phyloP scores from a whole-genome alignment of 2,113 vertebrate species.

The Odocoileus virginianus region DNA sequence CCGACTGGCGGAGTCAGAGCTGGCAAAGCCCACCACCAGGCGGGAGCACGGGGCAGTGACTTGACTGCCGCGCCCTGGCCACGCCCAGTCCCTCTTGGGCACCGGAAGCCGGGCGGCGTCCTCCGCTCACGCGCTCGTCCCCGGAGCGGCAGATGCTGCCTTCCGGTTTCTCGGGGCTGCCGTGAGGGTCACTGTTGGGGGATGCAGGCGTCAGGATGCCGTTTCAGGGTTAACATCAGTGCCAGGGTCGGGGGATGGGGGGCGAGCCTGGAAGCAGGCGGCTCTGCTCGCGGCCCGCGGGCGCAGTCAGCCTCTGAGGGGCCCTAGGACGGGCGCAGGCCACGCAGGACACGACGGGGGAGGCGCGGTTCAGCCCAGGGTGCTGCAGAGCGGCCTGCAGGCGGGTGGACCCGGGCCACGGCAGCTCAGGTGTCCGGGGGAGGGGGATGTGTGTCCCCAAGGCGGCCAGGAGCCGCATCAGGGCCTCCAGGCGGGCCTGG shows the following conservation, averaged over 20 bases:
- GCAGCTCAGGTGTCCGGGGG: rapidly evolving
- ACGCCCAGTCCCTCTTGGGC: rapidly evolving
- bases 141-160: rapidly evolving
- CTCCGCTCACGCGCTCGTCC: rapidly evolving
- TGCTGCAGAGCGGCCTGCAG: neutral
- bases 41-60: neutral
- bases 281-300: neutral
- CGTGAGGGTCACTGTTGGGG: neutral
- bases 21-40: rapidly evolving
- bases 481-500: rapidly evolving
- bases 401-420: no score
- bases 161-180: rapidly evolving
- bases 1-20: rapidly evolving
- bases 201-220: rapidly evolving
- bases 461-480: rapidly evolving
- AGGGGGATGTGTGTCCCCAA: no score
- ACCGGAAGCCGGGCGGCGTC: rapidly evolving
- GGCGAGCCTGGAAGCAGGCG: no score
- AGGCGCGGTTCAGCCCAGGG: no score
- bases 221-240: neutral
- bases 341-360: neutral
- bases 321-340: no score
- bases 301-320: neutral
- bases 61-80: rapidly evolving
- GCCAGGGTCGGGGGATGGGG: no score